Percentiles rank a stretch among this genome's conserved stretches.
Evolutionary conservation across 2,797 vertebrate genomes (phyloP).

Genomic region (Tokudaia muenninki): DNA sequence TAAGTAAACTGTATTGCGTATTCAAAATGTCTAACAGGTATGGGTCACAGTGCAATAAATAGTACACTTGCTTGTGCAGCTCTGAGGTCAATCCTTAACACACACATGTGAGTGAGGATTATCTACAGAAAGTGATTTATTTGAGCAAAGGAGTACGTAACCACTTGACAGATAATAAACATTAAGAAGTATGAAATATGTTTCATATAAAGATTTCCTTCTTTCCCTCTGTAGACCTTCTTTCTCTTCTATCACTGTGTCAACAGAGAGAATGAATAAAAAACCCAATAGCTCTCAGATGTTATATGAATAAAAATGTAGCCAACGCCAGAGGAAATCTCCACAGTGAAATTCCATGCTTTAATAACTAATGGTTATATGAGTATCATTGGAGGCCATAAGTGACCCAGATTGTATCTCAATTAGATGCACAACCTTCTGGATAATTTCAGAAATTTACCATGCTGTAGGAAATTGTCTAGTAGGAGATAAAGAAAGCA

Average conservation of each 20-base stretch:
- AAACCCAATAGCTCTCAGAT: neutral
- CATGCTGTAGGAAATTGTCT: neutral
- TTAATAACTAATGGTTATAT: neutral
- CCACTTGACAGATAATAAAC: neutral
- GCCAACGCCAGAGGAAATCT: neutral
- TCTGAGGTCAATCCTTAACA: neutral
- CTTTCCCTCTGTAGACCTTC: neutral
- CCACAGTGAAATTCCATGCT: neutral
- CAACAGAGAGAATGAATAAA: neutral
- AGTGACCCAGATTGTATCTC: neutral
- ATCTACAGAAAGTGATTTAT: neutral
- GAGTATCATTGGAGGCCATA: neutral
- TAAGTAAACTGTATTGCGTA: neutral
- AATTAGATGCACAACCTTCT: neutral
- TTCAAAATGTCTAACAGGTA: neutral
- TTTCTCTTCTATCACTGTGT: neutral
- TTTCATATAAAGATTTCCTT: neutral
- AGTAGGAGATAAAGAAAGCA: neutral
- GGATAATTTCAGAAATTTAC: neutral
- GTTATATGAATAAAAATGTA: slow-evolving; percentile 6
- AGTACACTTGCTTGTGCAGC: neutral
- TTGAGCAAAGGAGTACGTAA: neutral
- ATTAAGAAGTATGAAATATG: neutral
- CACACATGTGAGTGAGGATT: neutral
- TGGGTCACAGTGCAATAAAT: neutral